Conservation (phyloP, 2,797 vertebrate genomes). For the Petrocephalus sullivani region DNA sequence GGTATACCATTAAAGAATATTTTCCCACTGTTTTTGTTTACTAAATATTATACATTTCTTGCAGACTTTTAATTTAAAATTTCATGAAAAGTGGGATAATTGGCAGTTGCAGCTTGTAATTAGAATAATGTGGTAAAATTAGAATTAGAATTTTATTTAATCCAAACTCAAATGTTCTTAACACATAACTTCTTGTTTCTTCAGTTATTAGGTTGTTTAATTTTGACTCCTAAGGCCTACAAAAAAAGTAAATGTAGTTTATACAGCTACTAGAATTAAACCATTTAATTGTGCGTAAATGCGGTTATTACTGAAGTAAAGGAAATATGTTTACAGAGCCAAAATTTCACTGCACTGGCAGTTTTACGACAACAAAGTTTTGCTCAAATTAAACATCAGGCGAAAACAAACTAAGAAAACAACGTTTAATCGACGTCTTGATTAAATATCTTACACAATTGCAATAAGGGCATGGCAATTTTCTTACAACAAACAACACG, state of each 20-base stretch:
- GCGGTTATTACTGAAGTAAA: background rate
- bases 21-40: background rate
- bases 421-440: background rate
- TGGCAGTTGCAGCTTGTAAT: background rate
- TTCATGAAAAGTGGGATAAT: background rate
- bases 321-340: background rate
- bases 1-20: slow-evolving; percentile 33
- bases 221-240: background rate
- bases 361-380: background rate
- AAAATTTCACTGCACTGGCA: background rate
- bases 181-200: background rate
- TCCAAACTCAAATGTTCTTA: background rate
- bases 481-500: background rate
- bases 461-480: background rate
- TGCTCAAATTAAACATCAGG: background rate
- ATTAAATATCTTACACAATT: background rate
- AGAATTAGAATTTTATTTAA: slow-evolving; percentile 1
- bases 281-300: background rate
- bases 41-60: background rate
- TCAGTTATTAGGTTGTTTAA: background rate
- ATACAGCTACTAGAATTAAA: background rate
- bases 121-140: background rate
- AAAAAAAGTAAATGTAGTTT: background rate
- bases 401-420: background rate
- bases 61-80: background rate